Evolutionary conservation across 2,113 vertebrate species (phyloP), one percentile per base, ranked within the genome.

Genomic region (Stigmatopora argus): DNA sequence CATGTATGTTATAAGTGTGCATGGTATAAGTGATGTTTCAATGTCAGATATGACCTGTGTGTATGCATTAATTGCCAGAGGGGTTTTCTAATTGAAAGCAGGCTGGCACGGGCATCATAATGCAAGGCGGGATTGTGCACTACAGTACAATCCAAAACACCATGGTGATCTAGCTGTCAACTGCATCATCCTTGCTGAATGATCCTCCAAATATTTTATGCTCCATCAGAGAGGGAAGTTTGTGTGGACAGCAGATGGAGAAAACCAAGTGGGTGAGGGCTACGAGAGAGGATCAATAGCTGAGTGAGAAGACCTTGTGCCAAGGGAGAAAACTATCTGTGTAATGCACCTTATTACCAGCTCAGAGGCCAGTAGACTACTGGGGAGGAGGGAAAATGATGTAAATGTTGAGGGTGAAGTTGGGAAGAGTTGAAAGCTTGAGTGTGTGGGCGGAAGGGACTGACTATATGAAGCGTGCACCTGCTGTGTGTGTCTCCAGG

Each of bases 71-170:
- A 80, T 74, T 82, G 84, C 80, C 75, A 83, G 69, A 80, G 79
- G 78, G 79, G 77, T 62, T 5, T 70, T 81, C 74, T 82, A 75
- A 69, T 71, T 78, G 71, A 78, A 85, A 78, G 60, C 71, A 70
- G 74, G 68, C 80, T 78, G 84, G 84, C 81, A 84, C 75, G 64
- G 63, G 65, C 80, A 82, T 87, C 84, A 87, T 69, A 79, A 68
- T 69, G 60, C 65, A 57, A 75, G 57, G 67, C 62, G 46, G 17
- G 18, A 62, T 35, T 59, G 73, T 65, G 48, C 62, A 63, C 38
- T 1, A 41, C 53, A 31, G 69, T 58, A 52, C 65, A 78, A 67
- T 76, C 52, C 15, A 61, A 34, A 59, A 45, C n/a, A 45, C 11
- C 21, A 13, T 7, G 52, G 60, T 72, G 67, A 69, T 61, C 71